These are phyloP conservation scores for Tauraco hartlaubi DNA, from an alignment of 2,797 vertebrate genomes.

Conservation along the genomic window DNA sequence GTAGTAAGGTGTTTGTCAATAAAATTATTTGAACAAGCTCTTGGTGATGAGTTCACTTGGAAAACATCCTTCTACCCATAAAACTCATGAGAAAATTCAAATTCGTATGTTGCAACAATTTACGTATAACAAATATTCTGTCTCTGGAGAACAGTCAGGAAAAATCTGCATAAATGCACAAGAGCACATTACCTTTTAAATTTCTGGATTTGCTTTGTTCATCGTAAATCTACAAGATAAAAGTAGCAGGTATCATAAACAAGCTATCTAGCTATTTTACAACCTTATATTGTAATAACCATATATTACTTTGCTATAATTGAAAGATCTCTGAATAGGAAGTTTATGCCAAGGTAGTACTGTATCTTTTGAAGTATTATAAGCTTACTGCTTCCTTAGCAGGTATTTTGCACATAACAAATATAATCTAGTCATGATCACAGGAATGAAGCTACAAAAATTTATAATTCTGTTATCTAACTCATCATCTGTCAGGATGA, in stretches of 20 bases:
- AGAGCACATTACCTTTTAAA: background rate
- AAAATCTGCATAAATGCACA: background rate
- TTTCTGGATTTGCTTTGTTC: background rate
- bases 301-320: background rate
- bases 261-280: background rate
- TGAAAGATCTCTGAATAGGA: background rate
- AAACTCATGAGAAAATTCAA: background rate
- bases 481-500: background rate
- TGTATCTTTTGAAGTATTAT: background rate
- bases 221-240: background rate
- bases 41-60: background rate
- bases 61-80: constrained; percentile 4
- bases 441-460: background rate
- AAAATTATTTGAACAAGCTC: background rate
- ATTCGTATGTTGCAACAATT: background rate
- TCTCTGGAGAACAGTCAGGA: background rate
- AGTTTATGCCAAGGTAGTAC: background rate
- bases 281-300: background rate
- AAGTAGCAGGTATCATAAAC: background rate
- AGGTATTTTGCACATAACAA: background rate
- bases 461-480: background rate
- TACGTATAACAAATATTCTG: background rate
- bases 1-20: constrained; percentile 5
- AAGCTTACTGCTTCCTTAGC: background rate
- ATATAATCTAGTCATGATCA: background rate